phyloP scores from a whole-genome alignment of 1,140 invertebrate species.

The Yoshiicerus persimilis region DNA sequence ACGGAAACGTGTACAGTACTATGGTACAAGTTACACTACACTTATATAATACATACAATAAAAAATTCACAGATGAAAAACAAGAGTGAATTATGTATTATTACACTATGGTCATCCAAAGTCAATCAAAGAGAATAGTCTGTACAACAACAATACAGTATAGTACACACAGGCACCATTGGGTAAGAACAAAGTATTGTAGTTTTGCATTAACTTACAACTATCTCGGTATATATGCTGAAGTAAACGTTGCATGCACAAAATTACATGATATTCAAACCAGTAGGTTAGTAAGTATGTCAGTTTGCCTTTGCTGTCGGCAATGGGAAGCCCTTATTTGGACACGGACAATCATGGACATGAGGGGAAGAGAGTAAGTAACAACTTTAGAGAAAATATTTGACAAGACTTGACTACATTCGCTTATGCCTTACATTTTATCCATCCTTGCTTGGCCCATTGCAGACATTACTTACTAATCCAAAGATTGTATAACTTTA shows the following conservation, averaged over 20 bases:
- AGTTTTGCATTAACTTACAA: neutral
- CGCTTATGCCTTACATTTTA: no score
- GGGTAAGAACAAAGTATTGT: neutral
- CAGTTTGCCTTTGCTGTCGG: constrained; percentile 35
- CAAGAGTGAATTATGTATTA: neutral
- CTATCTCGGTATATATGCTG: neutral
- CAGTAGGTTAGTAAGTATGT: constrained; percentile 33
- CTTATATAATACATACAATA: neutral
- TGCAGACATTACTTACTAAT: no score
- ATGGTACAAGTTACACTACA: neutral
- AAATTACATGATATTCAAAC: neutral
- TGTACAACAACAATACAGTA: no score
- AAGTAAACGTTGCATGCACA: neutral
- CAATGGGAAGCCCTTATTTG: constrained; percentile 39
- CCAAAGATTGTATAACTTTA: no score
- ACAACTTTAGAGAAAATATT: constrained; percentile 13
- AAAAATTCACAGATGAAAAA: neutral
- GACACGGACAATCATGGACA: constrained; percentile 38
- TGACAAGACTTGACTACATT: neutral
- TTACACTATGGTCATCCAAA: neutral
- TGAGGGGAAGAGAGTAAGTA: neutral
- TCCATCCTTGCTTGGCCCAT: no score
- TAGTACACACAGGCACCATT: neutral
- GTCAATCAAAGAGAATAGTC: neutral
- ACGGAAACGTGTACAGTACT: no score